These are phyloP conservation scores for Centruroides vittatus DNA, from an alignment of 1,140 invertebrate genomes.

Conservation along the genomic window DNA sequence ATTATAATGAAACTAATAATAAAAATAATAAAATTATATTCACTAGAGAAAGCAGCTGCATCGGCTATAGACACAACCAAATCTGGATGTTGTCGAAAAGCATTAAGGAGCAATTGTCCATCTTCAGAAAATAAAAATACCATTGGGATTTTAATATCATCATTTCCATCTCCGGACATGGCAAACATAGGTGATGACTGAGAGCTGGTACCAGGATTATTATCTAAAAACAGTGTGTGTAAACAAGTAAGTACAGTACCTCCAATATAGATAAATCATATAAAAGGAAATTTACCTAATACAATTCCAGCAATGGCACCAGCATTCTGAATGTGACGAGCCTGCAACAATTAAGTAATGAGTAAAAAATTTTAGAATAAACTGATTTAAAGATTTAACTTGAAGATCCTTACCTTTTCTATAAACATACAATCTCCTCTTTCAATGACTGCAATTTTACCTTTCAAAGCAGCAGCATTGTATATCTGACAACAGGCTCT, in stretches of 20 bases:
- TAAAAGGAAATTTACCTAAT: slow-evolving; percentile 33
- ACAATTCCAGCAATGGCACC: slow-evolving; percentile 76
- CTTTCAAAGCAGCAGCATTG: slow-evolving; percentile 43
- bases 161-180: slow-evolving; percentile 84
- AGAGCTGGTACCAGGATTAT: slow-evolving; percentile 53
- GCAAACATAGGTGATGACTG: slow-evolving; percentile 70
- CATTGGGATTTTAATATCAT: slow-evolving; percentile 77
- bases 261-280: too few relatives aligned
- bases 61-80: slow-evolving; percentile 8
- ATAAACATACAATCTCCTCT: slow-evolving; percentile 91
- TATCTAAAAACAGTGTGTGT: slow-evolving; percentile 41
- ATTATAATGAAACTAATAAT: too few relatives aligned
- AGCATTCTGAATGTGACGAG: slow-evolving; percentile 60
- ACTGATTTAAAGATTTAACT: too few relatives aligned
- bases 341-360: slow-evolving; percentile 32
- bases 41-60: neutral
- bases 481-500: slow-evolving; percentile 49
- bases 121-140: slow-evolving; percentile 81
- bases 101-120: slow-evolving; percentile 45
- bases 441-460: slow-evolving; percentile 67
- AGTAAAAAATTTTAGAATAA: too few relatives aligned
- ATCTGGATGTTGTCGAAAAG: slow-evolving; percentile 19
- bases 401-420: slow-evolving; percentile 50
- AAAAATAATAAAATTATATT: too few relatives aligned
- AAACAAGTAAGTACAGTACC: too few relatives aligned